Evolutionary conservation across 2,797 vertebrate species (phyloP), one percentile per base, ranked within the genome.

Genomic region (Sciurus carolinensis): DNA sequence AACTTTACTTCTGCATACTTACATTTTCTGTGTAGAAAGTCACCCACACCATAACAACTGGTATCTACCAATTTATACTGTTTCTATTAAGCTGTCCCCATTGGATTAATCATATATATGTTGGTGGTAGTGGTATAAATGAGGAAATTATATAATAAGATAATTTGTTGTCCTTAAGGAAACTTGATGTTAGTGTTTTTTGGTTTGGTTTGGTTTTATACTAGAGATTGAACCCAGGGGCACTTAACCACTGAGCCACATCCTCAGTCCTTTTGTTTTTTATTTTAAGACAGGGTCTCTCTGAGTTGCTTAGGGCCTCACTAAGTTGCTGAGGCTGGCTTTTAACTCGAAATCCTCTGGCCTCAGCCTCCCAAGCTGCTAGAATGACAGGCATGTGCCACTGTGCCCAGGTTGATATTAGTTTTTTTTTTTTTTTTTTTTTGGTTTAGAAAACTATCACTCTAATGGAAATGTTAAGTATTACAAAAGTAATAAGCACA

Each of bases 401-500:
- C 54, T 18, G 20, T 17, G 20, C 54, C 54, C 7, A 18, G 54
- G 18, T 57, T 57, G 54, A 57, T 62, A 22, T 26, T 62, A 62
- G 24, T 62, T 26, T 62, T 59, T 54, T 54, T 18, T 39, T 54
- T 39, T 54, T 36, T 36, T 36, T 54, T 54, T 54, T 22, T 59
- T 62, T 62, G 8, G 28, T 69, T 90, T 79, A 83, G 72, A 85
- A 79, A n/a, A 6, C 54, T 64, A 73, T 52, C 47, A 22, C 44
- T 47, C 39, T 54, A 57, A 69, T 66, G 3, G 30, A 91, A 91
- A 87, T 67, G 59, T 91, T 87, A 26, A 50, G 15, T 72, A 47
- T 64, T 67, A 54, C 75, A 57, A 91, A 81, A 79, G 75, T 90
- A 57, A 82, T 76, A 81, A 76, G 87, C 42, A 39, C n/a, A 72